Evolutionary conservation across 1,140 invertebrate genomes (phyloP).

Genomic region (Drosophila pruinosa): DNA sequence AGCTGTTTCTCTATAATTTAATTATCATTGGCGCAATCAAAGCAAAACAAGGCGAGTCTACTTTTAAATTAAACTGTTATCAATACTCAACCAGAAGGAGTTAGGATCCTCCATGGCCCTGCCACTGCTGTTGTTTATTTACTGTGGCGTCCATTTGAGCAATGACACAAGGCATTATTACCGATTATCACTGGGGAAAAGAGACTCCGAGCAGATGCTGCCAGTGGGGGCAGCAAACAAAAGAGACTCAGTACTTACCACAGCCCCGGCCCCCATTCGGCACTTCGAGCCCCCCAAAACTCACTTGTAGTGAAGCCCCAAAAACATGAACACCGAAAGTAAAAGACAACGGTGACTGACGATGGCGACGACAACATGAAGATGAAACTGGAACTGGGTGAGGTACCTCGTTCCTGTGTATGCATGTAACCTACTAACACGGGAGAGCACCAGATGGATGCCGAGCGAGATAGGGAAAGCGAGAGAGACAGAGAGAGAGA

Average conservation of each 20-base stretch:
- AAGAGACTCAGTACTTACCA: neutral
- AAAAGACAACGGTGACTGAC: constrained; percentile 40
- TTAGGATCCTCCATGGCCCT: neutral
- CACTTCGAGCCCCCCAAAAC: constrained; percentile 15
- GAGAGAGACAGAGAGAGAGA: neutral
- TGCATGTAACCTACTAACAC: constrained; percentile 61
- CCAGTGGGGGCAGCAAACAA: constrained; percentile 34
- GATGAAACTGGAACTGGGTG: neutral
- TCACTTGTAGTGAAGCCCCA: constrained; percentile 16
- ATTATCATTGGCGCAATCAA: too few species aligned
- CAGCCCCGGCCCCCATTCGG: neutral
- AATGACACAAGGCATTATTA: constrained; percentile 73
- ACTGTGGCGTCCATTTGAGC: constrained; percentile 63
- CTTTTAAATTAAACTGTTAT: too few species aligned
- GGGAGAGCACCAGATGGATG: constrained; percentile 10
- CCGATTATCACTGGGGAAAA: constrained; percentile 67
- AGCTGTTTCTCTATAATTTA: too few species aligned
- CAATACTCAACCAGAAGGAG: too few species aligned
- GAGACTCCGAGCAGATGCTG: constrained; percentile 59
- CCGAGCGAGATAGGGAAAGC: neutral
- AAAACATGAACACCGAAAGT: constrained; percentile 27
- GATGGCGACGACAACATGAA: constrained; percentile 24
- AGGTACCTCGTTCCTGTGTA: neutral
- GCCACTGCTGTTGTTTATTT: constrained; percentile 55
- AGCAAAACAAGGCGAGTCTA: too few species aligned